Evolutionary conservation across 2,113 vertebrate genomes (phyloP), one percentile per base, ranked within the genome.

Genomic region (Scomber scombrus): DNA sequence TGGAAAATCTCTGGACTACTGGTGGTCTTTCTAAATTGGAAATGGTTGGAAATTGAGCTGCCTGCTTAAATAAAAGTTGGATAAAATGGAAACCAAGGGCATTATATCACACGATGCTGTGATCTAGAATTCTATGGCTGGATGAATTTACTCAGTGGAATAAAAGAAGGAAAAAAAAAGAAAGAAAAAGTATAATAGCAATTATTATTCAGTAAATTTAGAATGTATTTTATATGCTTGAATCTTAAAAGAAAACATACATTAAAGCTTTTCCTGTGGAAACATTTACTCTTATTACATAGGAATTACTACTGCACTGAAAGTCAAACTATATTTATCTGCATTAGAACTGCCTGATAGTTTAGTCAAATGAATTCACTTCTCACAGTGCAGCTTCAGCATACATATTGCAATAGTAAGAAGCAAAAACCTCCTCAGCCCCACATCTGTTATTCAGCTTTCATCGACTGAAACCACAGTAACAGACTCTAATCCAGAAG

Each of bases 41-140:
- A 73, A 54, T 70, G 61, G 15, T 58, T 77, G 31, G 49, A 72
- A 72, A 85, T 56, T 29, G 11, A 69, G 54, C 63, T 65, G 21
- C 56, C 13, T 54, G 61, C 15, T 75, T 55, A 40, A 68, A 78
- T 50, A 75, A 31, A 56, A 70, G 34, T 81, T 50, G 26, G 60
- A 84, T 68, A 21, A 71, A 51, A 54, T 62, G 26, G 40, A 31
- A 2, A 63, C 43, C 0, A 2, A 52, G 3, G 10, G 13, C 4
- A 66, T 19, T 71, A 55, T 50, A 71, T 82, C 52, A 57, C 5
- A 74, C 29, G 65, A 69, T 49, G 58, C n/a, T 69, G 5, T 50
- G 5, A 67, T 85, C 6, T 60, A 9, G 47, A 26, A 64, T 31
- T 6, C 23, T 45, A 9, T 45, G 52, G 3, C 6, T 51, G 8